A percentile compares a stretch with the other conserved stretches of the same genome.
Evolutionary conservation across 2,888 invertebrate species (phyloP).

Genomic region (Augiades crinisus): DNA sequence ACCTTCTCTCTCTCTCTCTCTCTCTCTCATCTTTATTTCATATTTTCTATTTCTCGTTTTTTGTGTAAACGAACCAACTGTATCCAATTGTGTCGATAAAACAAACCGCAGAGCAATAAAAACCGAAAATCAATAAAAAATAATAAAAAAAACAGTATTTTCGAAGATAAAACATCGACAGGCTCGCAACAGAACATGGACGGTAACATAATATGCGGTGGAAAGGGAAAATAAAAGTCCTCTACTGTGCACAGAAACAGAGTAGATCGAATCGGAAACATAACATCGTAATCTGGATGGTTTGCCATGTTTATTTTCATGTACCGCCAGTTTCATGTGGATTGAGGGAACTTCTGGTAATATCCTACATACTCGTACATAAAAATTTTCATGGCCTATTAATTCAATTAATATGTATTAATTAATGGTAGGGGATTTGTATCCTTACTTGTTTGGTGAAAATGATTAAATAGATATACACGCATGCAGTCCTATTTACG

Average conservation of each 20-base stretch:
- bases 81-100: background rate
- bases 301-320: background rate
- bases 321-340: background rate
- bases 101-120: background rate
- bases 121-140: background rate
- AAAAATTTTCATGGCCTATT: too few species aligned
- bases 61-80: background rate
- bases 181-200: background rate
- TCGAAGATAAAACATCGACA: slow-evolving; percentile 3
- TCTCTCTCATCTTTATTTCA: background rate
- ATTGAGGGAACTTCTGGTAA: background rate
- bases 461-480: too few species aligned
- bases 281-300: background rate
- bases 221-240: background rate
- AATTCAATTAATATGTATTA: too few species aligned
- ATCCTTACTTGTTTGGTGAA: too few species aligned
- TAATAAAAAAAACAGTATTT: too few species aligned
- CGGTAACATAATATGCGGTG: slow-evolving; percentile 1
- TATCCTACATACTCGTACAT: too few species aligned
- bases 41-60: background rate
- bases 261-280: background rate
- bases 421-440: too few species aligned
- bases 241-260: background rate
- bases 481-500: too few species aligned
- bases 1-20: too few species aligned